Evolutionary conservation across 2,888 invertebrate species (phyloP).

Genomic region (Andrena fulva): DNA sequence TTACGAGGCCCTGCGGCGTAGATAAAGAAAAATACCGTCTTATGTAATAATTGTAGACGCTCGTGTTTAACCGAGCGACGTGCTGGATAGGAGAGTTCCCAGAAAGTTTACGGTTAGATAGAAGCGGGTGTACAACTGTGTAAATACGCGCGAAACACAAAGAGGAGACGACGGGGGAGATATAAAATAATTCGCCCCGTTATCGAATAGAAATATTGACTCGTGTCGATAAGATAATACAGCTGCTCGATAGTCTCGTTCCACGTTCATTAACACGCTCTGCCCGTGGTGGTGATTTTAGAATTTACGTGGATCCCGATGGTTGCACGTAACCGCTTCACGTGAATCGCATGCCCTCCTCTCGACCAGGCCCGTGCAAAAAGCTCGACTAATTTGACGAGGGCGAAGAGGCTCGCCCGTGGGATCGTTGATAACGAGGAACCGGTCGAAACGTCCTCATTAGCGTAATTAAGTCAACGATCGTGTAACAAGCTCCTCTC

Average conservation of each 20-base stretch:
- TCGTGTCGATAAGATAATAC: conserved; percentile 45
- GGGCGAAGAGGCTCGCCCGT: too few species aligned
- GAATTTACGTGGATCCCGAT: neutral
- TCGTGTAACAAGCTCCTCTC: conserved; percentile 33
- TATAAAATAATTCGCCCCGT: conserved; percentile 25
- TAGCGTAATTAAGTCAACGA: conserved; percentile 64
- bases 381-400: too few species aligned
- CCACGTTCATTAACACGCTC: conserved; percentile 19
- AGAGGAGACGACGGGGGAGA: neutral
- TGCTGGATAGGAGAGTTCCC: conserved; percentile 21
- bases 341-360: too few species aligned
- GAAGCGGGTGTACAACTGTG: conserved; percentile 23
- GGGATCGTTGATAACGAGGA: conserved; percentile 33
- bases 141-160: conserved; percentile 18
- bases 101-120: conserved; percentile 45
- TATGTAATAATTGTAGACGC: conserved; percentile 40
- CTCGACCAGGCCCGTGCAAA: too few species aligned
- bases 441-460: conserved; percentile 55
- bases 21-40: conserved; percentile 33
- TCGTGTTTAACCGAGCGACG: conserved; percentile 27
- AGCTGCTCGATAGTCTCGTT: neutral
- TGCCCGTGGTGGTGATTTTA: neutral
- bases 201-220: conserved; percentile 41
- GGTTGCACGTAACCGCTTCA: neutral
- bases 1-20: conserved; percentile 23